A percentile compares a stretch with the other conserved stretches of the same genome.
phyloP scores from a whole-genome alignment of 2,113 vertebrate species.

The Eidolon helvum region DNA sequence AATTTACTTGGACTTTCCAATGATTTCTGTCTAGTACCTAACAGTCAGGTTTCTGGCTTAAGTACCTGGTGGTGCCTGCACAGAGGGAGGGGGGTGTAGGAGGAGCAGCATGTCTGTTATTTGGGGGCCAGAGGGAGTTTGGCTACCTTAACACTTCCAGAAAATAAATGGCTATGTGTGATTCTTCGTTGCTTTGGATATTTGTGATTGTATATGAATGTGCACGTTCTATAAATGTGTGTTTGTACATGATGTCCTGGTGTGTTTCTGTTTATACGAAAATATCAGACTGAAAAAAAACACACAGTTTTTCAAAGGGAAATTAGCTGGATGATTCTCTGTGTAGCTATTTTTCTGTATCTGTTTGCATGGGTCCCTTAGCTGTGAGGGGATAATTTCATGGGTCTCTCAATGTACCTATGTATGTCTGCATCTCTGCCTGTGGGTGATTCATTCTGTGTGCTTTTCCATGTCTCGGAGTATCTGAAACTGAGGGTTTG shows the following conservation, averaged over 20 bases:
- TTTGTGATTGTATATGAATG: slow-evolving; percentile 34
- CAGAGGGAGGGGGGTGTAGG: neutral
- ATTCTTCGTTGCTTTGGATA: slow-evolving; percentile 42
- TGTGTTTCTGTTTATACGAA: slow-evolving; percentile 48
- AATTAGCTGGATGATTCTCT: neutral
- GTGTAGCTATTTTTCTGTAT: slow-evolving; percentile 32
- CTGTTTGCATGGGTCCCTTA: slow-evolving; percentile 1
- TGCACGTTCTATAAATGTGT: slow-evolving; percentile 30
- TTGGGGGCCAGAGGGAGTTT: slow-evolving; percentile 7
- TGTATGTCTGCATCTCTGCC: neutral
- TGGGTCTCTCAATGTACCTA: neutral
- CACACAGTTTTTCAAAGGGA: slow-evolving; percentile 24
- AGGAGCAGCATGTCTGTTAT: slow-evolving; percentile 26
- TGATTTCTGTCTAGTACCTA: slow-evolving; percentile 25
- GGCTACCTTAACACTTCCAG: slow-evolving; percentile 11
- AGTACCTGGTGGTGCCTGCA: neutral
- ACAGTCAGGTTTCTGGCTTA: neutral
- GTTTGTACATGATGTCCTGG: slow-evolving; percentile 39
- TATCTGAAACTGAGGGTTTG: slow-evolving; percentile 21
- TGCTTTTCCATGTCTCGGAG: slow-evolving; percentile 35
- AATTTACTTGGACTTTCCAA: neutral
- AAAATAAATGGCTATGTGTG: slow-evolving; percentile 14
- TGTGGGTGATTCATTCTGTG: slow-evolving; percentile 21
- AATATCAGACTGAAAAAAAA: slow-evolving; percentile 40
- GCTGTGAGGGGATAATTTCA: neutral